Conservation (phyloP, 2,797 vertebrate species). For the Alcedo quadribrachys region DNA sequence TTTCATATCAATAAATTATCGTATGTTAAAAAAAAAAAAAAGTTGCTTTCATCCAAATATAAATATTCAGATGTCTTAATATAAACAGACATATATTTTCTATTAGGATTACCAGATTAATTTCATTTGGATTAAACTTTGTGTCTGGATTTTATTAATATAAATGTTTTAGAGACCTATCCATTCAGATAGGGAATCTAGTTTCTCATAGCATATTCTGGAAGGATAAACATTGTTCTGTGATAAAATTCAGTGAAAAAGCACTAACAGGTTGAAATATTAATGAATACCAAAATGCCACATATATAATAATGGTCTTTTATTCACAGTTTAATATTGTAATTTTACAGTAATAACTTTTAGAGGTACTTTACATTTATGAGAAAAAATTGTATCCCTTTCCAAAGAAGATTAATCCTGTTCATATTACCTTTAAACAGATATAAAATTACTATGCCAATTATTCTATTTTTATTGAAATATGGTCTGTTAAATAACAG, state of each 20-base stretch:
- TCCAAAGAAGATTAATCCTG: not conserved
- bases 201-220: not conserved
- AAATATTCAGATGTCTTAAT: not conserved
- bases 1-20: not conserved
- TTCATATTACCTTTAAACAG: not conserved
- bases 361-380: not conserved
- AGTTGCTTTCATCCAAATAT: not conserved
- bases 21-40: not conserved
- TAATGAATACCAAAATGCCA: not conserved
- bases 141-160: not conserved
- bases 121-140: not conserved
- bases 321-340: not conserved
- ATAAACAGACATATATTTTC: not conserved
- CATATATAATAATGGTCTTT: not conserved
- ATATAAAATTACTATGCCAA: not conserved
- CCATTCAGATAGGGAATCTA: not conserved
- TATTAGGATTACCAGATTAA: not conserved
- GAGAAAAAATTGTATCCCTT: not conserved
- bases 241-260: not conserved
- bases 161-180: not conserved
- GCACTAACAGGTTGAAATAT: not conserved
- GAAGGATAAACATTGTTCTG: not conserved
- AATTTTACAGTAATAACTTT: not conserved
- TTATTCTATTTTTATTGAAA: not conserved
- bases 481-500: not conserved